Evolutionary conservation across 2,113 vertebrate genomes (phyloP).

Genomic region (Rhynchomys soricoides): DNA sequence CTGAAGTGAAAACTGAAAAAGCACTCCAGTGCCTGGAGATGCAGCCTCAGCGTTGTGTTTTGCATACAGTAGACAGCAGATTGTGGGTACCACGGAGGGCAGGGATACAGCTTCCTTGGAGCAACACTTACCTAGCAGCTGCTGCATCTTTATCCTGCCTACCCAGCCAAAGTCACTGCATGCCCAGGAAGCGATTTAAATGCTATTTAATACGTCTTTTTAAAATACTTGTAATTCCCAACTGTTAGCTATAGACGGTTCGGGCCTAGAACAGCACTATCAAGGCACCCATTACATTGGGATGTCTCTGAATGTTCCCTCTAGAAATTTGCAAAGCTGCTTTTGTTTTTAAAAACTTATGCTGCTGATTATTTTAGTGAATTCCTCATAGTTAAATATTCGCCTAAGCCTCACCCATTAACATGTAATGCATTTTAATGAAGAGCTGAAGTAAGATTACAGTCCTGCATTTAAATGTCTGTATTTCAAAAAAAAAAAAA

Average conservation of each 20-base stretch:
- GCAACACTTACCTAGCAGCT: conserved; percentile 92
- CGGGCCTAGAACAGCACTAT: conserved; percentile 32
- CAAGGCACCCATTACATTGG: conserved; percentile 10
- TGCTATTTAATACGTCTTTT: conserved; percentile 72
- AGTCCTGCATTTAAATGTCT: background rate
- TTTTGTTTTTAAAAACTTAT: conserved; percentile 37
- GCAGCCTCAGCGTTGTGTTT: conserved; percentile 92
- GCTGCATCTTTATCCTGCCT: conserved; percentile 87
- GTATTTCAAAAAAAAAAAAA: background rate
- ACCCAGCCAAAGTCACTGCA: conserved; percentile 78
- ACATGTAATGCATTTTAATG: background rate
- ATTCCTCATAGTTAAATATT: conserved; percentile 42
- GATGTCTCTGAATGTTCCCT: background rate
- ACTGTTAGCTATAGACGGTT: conserved; percentile 47
- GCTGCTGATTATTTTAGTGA: conserved; percentile 33
- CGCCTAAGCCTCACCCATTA: conserved; percentile 11
- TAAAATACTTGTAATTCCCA: conserved; percentile 54
- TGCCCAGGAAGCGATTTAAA: conserved; percentile 71
- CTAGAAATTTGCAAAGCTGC: conserved; percentile 12
- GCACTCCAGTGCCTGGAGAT: conserved; percentile 86
- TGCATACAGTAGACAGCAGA: conserved; percentile 96
- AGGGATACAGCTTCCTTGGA: conserved; percentile 83
- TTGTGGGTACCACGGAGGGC: conserved; percentile 89
- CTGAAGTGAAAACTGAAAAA: conserved; percentile 53
- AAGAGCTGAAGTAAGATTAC: conserved; percentile 4